Evolutionary conservation across 2,113 vertebrate genomes (phyloP).

Genomic region (Peucedramus taeniatus): DNA sequence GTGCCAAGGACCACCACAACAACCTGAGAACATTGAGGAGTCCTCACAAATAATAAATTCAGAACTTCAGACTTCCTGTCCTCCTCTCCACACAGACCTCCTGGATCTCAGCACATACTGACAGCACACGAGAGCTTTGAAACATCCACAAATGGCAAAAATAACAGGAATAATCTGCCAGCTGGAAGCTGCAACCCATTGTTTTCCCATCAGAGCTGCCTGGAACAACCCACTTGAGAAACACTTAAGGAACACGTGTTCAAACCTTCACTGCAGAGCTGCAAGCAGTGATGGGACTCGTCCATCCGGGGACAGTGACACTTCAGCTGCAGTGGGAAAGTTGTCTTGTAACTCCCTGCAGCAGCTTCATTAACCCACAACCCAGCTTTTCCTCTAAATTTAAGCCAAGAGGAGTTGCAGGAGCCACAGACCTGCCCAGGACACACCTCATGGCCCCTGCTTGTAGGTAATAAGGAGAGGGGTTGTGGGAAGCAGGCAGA

Average conservation of each 20-base stretch:
- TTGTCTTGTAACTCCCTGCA: not conserved
- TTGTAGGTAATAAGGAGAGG: not conserved
- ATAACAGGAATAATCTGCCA: not conserved
- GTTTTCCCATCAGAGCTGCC: not conserved
- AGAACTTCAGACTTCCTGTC: not conserved
- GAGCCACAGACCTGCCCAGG: accelerated
- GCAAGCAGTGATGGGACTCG: accelerated
- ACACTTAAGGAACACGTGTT: not conserved
- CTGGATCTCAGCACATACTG: not conserved
- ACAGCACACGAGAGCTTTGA: not conserved
- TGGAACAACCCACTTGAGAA: not conserved
- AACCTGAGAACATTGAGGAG: accelerated
- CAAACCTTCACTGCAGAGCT: not conserved
- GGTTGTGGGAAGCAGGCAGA: not conserved
- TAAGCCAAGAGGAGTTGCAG: not conserved
- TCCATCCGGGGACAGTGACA: not conserved
- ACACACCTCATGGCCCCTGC: not conserved
- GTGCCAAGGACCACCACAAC: accelerated
- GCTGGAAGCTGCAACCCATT: not conserved
- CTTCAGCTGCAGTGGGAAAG: accelerated
- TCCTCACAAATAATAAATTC: not conserved
- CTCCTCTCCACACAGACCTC: not conserved
- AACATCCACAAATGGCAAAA: not conserved
- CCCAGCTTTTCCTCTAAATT: not conserved
- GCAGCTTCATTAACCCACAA: not conserved